phyloP scores from a whole-genome alignment of 2,797 vertebrate species.

The Spheniscus humboldti region DNA sequence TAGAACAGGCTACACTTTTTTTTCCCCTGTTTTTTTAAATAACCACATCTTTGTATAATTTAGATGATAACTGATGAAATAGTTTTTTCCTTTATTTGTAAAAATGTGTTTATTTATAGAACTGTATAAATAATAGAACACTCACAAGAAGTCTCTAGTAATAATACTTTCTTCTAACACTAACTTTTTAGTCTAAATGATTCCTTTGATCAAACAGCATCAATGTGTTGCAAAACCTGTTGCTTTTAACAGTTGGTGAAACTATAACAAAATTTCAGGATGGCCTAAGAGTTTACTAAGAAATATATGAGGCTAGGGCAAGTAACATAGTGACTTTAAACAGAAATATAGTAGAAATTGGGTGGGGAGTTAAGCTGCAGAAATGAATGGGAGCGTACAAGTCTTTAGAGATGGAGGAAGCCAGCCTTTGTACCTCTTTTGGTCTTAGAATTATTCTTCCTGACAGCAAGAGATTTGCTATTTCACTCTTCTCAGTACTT shows the following conservation, averaged over 20 bases:
- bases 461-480: background rate
- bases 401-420: background rate
- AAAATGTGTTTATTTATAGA: background rate
- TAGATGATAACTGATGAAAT: background rate
- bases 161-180: background rate
- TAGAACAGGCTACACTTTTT: background rate
- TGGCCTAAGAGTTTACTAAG: background rate
- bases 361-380: background rate
- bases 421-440: background rate
- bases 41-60: background rate
- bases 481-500: background rate
- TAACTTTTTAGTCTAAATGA: background rate
- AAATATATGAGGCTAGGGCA: background rate
- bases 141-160: background rate
- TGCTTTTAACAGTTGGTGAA: background rate
- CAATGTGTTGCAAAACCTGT: background rate
- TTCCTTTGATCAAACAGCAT: background rate
- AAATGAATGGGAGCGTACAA: background rate
- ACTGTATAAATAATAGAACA: background rate
- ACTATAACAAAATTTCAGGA: background rate
- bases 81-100: background rate
- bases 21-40: background rate
- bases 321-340: background rate
- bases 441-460: slow-evolving; percentile 1
- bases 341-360: background rate